Evolutionary conservation across 2,113 vertebrate species (phyloP).

Genomic region (Hippolais icterina): DNA sequence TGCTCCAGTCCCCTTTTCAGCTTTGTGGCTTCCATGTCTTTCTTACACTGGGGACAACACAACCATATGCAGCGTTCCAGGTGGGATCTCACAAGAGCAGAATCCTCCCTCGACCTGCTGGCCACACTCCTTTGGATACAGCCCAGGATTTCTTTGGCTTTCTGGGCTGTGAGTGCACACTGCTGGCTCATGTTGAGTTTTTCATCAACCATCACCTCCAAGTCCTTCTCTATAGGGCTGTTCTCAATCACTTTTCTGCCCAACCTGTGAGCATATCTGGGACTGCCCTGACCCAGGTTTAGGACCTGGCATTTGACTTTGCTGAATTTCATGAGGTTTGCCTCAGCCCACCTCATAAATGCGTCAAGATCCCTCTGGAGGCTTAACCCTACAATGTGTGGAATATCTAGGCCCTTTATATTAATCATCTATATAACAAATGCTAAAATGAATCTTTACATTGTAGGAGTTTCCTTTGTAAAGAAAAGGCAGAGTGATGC

Average conservation of each 20-base stretch:
- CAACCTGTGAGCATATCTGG: neutral
- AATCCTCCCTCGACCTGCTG: neutral
- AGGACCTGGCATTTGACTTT: neutral
- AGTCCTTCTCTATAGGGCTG: neutral
- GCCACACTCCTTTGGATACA: neutral
- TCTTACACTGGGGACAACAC: no score
- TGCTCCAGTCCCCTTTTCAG: neutral
- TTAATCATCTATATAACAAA: neutral
- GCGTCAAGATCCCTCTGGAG: neutral
- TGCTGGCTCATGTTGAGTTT: neutral
- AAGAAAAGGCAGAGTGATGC: neutral
- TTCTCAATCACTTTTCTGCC: neutral
- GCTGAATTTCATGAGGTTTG: neutral
- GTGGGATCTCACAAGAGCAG: neutral
- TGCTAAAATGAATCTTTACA: neutral
- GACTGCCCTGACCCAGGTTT: neutral
- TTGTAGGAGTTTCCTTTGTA: neutral
- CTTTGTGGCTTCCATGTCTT: neutral
- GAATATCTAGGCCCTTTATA: neutral
- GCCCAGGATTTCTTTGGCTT: neutral
- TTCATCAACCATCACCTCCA: neutral
- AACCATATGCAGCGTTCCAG: neutral
- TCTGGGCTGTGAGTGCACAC: neutral
- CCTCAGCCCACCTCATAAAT: neutral
- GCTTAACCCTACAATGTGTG: neutral